Conservation (phyloP, 2,113 vertebrate species). For the Sciurus niger region DNA sequence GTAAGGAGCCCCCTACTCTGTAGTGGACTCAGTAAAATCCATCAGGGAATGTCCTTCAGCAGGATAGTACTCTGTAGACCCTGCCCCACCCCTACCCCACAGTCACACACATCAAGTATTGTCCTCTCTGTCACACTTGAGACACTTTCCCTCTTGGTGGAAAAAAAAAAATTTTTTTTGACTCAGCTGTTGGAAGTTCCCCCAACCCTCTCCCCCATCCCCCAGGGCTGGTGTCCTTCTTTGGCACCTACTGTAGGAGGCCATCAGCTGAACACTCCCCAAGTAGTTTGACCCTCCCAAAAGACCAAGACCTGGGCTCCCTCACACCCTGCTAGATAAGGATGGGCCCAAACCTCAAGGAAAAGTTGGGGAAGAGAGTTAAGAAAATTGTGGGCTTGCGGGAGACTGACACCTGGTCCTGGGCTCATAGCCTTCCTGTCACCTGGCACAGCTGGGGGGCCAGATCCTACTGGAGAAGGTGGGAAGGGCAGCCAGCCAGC, state of each 20-base stretch:
- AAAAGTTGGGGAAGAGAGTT: neutral
- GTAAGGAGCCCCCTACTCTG: neutral
- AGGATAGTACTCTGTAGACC: neutral
- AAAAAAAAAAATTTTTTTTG: conserved; percentile 57
- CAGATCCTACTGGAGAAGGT: neutral
- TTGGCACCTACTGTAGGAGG: neutral
- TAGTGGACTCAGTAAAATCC: neutral
- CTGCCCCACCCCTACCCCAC: neutral
- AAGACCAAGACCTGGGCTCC: neutral
- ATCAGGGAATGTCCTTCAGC: neutral
- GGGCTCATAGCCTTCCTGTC: conserved; percentile 52
- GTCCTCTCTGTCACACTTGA: conserved; percentile 32
- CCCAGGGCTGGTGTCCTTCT: neutral
- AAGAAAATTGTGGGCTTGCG: neutral
- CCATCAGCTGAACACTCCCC: neutral
- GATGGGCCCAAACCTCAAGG: neutral
- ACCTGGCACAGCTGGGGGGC: conserved; percentile 22
- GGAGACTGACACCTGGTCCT: conserved; percentile 14
- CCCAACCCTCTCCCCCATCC: too few species aligned
- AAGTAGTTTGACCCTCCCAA: neutral
- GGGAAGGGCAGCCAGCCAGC: conserved; percentile 12
- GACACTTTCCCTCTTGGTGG: conserved; percentile 41
- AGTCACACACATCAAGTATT: conserved; percentile 23
- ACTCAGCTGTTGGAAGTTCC: conserved; percentile 70
- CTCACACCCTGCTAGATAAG: neutral